Conservation (phyloP, 2,113 vertebrate genomes). For the Nettapus auritus region DNA sequence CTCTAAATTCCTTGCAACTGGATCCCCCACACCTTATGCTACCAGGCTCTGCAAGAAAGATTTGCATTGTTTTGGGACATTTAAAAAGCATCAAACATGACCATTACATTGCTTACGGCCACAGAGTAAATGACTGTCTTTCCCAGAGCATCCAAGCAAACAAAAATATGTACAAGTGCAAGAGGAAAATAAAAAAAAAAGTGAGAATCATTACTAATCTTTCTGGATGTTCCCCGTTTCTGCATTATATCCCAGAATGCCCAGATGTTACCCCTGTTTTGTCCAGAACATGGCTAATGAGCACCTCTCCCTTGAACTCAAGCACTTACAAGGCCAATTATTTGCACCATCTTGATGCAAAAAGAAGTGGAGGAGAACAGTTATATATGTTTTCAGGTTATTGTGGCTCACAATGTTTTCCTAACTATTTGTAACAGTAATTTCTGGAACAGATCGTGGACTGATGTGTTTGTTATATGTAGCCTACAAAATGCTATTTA, state of each 20-base stretch:
- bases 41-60: neutral
- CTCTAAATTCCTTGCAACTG: neutral
- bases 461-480: neutral
- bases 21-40: neutral
- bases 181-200: neutral
- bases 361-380: neutral
- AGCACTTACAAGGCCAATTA: neutral
- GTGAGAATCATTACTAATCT: fast-evolving
- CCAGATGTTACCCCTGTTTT: too few relatives aligned
- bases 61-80: neutral
- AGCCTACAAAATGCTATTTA: neutral
- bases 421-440: neutral
- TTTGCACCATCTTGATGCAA: neutral
- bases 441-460: neutral
- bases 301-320: too few relatives aligned
- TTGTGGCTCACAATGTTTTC: neutral
- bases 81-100: neutral
- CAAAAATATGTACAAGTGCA: fast-evolving
- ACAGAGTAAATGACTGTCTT: fast-evolving
- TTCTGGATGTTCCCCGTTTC: too few relatives aligned
- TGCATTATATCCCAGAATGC: fast-evolving
- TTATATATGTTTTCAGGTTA: fast-evolving
- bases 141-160: neutral
- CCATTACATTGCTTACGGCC: neutral
- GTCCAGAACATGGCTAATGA: neutral